Evolutionary conservation across 2,888 invertebrate species (phyloP), one percentile per base, ranked within the genome.

Genomic region (Parnassius mnemosyne): DNA sequence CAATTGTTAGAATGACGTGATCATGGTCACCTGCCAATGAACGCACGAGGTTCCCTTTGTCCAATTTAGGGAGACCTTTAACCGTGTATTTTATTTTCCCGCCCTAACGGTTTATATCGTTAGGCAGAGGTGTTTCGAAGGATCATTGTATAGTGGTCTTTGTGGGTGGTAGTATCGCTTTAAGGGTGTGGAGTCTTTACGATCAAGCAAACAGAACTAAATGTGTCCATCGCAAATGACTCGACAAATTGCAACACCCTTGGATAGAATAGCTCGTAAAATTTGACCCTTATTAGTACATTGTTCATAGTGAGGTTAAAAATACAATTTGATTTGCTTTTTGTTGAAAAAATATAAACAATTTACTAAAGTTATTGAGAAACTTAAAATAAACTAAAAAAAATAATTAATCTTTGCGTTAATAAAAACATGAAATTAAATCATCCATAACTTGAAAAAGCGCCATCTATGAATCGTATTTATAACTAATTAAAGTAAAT

Each of bases 151-250:
- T 44, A 69, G 25, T 83, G 83, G 88, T 63, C 65, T 63, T 63
- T 67, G 62, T 64, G 70, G 81, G 81, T 76, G 74, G 78, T 73
- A 69, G 71, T 55, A 65, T 68, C 66, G 68, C 57, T 63, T 71
- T 71, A 68, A 82, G 86, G 89, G 89, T 79, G 89, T 86, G 89
- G 82, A 80, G 73, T 77, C 72, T 87, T 86, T 87, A 88, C 80
- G 80, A 79, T 73, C 84, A 84, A 83, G 85, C 87, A 87, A 89
- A 89, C 89, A 85, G 78, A 76, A 80, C 81, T 81, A 80, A 74
- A 81, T 81, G 83, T 81, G 81, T 77, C 78, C 79, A 74, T 75
- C 71, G 76, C 80, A 84, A 89, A 86, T 85, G 86, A 78, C 75
- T 76, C 81, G 77, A 78, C 82, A 87, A 89, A 89, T 88, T 84